Evolutionary conservation across 2,113 vertebrate genomes (phyloP).

Genomic region (Romanogobio albipinnatus): DNA sequence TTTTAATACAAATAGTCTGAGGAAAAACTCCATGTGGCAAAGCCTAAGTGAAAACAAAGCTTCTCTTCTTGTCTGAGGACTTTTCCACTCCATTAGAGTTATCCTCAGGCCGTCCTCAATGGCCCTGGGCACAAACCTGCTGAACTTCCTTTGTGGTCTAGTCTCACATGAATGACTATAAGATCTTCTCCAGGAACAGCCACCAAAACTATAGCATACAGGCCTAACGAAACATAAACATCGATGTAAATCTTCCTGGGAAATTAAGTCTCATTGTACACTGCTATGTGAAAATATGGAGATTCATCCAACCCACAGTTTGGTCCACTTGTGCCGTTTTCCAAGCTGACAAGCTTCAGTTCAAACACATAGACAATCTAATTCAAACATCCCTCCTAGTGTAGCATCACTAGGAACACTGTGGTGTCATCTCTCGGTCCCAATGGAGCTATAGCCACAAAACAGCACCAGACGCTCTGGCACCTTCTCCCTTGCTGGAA

Average conservation of each 20-base stretch:
- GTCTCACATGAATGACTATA: constrained; percentile 15
- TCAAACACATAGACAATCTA: constrained; percentile 25
- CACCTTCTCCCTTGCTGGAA: not conserved
- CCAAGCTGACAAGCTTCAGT: constrained; percentile 20
- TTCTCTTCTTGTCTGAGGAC: constrained; percentile 48
- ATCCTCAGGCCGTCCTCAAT: constrained; percentile 46
- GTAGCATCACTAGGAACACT: constrained; percentile 4
- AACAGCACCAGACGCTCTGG: not conserved
- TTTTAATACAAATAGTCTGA: constrained; percentile 44
- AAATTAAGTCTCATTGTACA: not conserved
- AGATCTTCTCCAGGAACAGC: constrained; percentile 31
- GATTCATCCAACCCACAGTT: constrained; percentile 21
- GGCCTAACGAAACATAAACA: not conserved
- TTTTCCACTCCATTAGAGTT: constrained; percentile 51
- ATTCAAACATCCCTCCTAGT: constrained; percentile 20
- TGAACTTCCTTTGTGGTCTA: constrained; percentile 41
- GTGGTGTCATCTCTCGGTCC: constrained; percentile 17
- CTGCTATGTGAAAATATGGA: not conserved
- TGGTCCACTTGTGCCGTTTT: constrained; percentile 4
- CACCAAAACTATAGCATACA: constrained; percentile 14
- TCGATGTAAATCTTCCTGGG: not conserved
- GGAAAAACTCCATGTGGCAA: constrained; percentile 9
- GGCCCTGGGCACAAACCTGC: constrained; percentile 26
- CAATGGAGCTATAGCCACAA: not conserved
- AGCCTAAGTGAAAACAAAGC: constrained; percentile 50